Evolutionary conservation across 1,140 invertebrate genomes (phyloP).

Genomic region (Drosophila saltans): DNA sequence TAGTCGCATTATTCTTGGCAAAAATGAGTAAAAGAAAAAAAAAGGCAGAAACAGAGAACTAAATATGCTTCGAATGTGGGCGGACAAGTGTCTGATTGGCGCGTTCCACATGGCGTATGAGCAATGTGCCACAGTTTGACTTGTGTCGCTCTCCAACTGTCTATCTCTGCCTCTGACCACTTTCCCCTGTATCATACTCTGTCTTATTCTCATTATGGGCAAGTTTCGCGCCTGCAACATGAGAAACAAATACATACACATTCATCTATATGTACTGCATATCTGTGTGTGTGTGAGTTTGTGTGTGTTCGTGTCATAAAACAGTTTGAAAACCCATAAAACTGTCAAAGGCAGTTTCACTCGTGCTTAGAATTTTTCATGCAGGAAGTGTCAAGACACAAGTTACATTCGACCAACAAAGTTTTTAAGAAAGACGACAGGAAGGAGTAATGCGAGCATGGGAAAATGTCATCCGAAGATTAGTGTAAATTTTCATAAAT

Average conservation of each 20-base stretch:
- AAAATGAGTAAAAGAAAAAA: conserved; percentile 8
- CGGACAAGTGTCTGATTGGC: conserved; percentile 78
- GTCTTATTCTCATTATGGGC: conserved; percentile 67
- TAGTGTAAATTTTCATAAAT: conserved; percentile 54
- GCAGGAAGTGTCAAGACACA: conserved; percentile 52
- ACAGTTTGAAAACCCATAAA: conserved; percentile 81
- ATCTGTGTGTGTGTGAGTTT: conserved; percentile 26
- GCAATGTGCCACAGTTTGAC: conserved; percentile 49
- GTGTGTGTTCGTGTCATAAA: conserved; percentile 65
- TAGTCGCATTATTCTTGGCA: conserved; percentile 71
- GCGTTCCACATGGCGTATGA: conserved; percentile 76
- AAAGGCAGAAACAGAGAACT: conserved; percentile 26
- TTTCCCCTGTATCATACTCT: background rate
- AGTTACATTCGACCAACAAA: conserved; percentile 13
- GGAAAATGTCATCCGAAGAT: conserved; percentile 41
- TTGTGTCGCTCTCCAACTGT: conserved; percentile 25
- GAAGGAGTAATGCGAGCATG: conserved; percentile 11
- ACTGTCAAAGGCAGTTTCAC: conserved; percentile 68
- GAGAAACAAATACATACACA: conserved; percentile 3
- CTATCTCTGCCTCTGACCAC: conserved; percentile 6
- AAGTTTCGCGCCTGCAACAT: conserved; percentile 52
- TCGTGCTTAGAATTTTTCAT: conserved; percentile 57
- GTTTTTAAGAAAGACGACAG: background rate
- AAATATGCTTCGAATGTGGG: conserved; percentile 60
- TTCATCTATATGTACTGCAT: background rate